Conservation (phyloP, 2,888 invertebrate species). For the Chaetogeoica ovagalla region DNA sequence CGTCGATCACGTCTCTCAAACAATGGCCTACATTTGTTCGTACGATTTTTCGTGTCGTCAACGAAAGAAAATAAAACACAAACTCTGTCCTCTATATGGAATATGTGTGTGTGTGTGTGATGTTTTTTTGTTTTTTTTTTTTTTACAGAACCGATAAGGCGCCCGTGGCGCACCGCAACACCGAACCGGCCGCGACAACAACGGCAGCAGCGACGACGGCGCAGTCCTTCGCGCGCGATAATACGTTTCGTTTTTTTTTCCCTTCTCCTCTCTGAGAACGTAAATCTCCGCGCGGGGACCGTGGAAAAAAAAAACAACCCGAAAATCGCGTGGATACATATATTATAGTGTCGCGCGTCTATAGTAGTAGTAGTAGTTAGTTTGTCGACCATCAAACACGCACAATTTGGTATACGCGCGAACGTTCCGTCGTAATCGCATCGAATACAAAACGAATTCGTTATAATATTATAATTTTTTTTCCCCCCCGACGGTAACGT, state of each 20-base stretch:
- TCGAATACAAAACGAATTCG: too few relatives aligned
- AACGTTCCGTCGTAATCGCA: too few relatives aligned
- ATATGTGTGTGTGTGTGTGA: background rate
- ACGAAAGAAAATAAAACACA: conserved; percentile 37
- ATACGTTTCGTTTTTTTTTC: background rate
- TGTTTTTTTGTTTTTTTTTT: conserved; percentile 1
- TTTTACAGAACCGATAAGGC: conserved; percentile 52
- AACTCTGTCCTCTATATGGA: conserved; percentile 16
- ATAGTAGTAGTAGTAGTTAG: too few relatives aligned
- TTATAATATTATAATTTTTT: too few relatives aligned
- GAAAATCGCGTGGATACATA: background rate
- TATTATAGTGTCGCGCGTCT: too few relatives aligned
- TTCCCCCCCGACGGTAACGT: too few relatives aligned
- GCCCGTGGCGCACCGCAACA: conserved; percentile 32
- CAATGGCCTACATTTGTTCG: conserved; percentile 50
- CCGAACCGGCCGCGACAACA: conserved; percentile 23
- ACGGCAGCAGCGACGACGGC: background rate
- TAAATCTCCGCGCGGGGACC: conserved; percentile 21
- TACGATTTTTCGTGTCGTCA: conserved; percentile 16
- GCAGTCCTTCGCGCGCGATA: background rate
- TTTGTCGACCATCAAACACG: too few relatives aligned
- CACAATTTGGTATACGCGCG: too few relatives aligned
- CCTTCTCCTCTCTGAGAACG: background rate
- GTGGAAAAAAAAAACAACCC: background rate
- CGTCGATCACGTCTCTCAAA: conserved; percentile 50